Percentiles rank a stretch among this genome's conserved stretches.
Evolutionary conservation across 2,113 vertebrate species (phyloP).

Genomic region (Spheniscus mendiculus): DNA sequence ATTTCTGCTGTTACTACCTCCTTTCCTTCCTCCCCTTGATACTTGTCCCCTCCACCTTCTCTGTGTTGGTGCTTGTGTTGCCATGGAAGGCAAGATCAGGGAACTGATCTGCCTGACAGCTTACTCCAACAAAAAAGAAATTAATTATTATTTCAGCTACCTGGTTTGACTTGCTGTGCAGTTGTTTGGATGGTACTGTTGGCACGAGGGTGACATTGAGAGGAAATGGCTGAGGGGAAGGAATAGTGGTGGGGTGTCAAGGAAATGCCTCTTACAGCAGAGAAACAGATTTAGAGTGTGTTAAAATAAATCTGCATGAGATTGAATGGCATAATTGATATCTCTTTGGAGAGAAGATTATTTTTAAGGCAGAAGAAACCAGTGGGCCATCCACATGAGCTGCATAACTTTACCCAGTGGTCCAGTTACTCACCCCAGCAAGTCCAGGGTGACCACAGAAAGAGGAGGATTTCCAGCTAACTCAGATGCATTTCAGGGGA

Average conservation of each 20-base stretch:
- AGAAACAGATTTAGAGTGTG: neutral
- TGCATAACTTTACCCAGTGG: neutral
- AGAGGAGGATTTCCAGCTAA: neutral
- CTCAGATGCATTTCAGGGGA: neutral
- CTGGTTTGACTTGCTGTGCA: neutral
- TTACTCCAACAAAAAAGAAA: neutral
- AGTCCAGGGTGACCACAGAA: neutral
- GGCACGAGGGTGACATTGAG: neutral
- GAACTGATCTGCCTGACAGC: neutral
- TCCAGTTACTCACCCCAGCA: neutral
- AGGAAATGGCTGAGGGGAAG: neutral
- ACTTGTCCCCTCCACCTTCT: neutral
- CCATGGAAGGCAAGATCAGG: neutral
- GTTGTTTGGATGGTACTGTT: neutral
- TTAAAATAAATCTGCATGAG: neutral
- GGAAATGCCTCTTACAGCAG: neutral
- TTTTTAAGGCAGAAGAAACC: neutral
- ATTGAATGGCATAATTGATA: neutral
- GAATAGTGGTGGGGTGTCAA: neutral
- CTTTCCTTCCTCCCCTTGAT: neutral
- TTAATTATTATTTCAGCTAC: neutral
- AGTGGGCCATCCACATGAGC: accelerated
- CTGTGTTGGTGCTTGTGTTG: neutral
- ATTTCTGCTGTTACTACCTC: neutral
- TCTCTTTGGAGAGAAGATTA: neutral